phyloP scores from a whole-genome alignment of 2,888 invertebrate genomes.

The Isoperla grammatica region DNA sequence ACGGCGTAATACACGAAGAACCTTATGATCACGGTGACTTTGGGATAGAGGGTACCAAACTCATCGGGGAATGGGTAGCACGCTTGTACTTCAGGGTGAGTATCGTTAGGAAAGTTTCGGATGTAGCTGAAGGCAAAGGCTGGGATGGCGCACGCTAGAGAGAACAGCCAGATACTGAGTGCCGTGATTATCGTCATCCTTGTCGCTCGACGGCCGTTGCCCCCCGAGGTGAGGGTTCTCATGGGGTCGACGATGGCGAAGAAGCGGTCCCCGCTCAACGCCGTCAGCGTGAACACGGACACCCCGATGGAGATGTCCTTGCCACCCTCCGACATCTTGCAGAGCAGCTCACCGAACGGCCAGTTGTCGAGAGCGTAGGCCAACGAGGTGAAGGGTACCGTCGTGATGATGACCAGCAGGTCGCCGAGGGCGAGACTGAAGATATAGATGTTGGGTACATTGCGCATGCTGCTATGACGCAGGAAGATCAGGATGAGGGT shows the following conservation, averaged over 20 bases:
- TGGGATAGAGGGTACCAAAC: conserved; percentile 61
- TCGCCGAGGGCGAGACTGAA: conserved; percentile 51
- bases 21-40: conserved; percentile 56
- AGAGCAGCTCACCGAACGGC: conserved; percentile 82
- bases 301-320: conserved; percentile 89
- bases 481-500: conserved; percentile 79
- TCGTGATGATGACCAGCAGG: conserved; percentile 67
- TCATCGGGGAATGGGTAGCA: conserved; percentile 72
- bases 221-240: conserved; percentile 70
- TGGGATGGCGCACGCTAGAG: conserved; percentile 70
- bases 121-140: conserved; percentile 66
- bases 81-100: conserved; percentile 48
- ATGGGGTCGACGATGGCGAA: conserved; percentile 88
- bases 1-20: conserved; percentile 77
- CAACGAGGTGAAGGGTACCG: conserved; percentile 79
- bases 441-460: conserved; percentile 78
- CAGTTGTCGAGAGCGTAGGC: conserved; percentile 74
- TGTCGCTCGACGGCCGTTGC: conserved; percentile 63
- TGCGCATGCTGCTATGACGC: conserved; percentile 79
- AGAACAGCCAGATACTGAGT: conserved; percentile 72
- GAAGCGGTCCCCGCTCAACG: conserved; percentile 83
- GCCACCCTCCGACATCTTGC: conserved; percentile 67
- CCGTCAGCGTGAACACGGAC: conserved; percentile 87
- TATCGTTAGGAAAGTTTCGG: conserved; percentile 50
- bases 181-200: conserved; percentile 62